Evolutionary conservation across 2,113 vertebrate species (phyloP).

Genomic region (Oriolus oriolus): DNA sequence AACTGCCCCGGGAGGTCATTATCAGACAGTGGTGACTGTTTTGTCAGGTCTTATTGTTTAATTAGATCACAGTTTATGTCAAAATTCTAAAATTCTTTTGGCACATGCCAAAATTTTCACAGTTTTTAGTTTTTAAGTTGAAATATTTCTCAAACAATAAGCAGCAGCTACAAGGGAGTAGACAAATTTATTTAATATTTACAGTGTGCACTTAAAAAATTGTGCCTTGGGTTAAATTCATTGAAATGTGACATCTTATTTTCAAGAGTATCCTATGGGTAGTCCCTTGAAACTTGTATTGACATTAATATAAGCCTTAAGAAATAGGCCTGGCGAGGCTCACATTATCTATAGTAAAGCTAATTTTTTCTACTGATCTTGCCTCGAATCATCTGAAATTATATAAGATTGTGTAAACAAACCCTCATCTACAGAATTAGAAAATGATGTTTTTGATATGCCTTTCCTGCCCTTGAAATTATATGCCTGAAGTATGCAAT

Average conservation of each 20-base stretch:
- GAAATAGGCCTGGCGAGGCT: constrained; percentile 52
- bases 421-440: constrained; percentile 55
- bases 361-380: constrained; percentile 33
- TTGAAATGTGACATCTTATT: constrained; percentile 68
- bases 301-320: constrained; percentile 69
- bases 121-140: constrained; percentile 68
- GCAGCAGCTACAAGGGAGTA: constrained; percentile 57
- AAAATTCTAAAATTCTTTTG: constrained; percentile 75
- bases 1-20: constrained; percentile 75
- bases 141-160: constrained; percentile 72
- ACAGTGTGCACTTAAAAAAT: constrained; percentile 56
- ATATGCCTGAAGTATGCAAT: not conserved
- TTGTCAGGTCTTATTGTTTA: constrained; percentile 80
- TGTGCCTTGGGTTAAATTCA: constrained; percentile 68
- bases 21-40: constrained; percentile 71
- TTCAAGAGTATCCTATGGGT: constrained; percentile 59
- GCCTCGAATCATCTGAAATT: constrained; percentile 20
- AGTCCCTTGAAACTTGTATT: constrained; percentile 59
- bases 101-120: constrained; percentile 77
- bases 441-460: constrained; percentile 40
- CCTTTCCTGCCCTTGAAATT: constrained; percentile 47
- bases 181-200: constrained; percentile 71
- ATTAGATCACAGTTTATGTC: constrained; percentile 78
- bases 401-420: constrained; percentile 54
- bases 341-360: constrained; percentile 44